Conservation (phyloP, 1,140 invertebrate species). For the Orchestia grillus region DNA sequence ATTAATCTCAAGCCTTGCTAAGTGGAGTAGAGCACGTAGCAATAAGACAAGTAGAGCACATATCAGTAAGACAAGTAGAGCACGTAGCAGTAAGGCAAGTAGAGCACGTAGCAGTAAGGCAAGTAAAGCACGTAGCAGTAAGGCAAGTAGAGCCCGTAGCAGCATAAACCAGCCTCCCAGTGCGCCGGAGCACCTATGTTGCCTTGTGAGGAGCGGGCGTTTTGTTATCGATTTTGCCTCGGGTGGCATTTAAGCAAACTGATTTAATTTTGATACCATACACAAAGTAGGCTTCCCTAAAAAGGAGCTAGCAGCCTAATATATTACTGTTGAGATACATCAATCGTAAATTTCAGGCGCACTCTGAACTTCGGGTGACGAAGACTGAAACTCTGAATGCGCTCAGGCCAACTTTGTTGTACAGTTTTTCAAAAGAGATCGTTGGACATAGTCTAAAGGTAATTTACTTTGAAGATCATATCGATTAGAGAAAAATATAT, state of each 20-base stretch:
- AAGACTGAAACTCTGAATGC: not conserved
- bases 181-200: no score
- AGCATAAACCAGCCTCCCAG: not conserved
- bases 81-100: no score
- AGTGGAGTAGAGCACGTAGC: no score
- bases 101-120: no score
- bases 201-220: not conserved
- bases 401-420: not conserved
- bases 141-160: not conserved
- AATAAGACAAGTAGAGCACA: no score
- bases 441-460: not conserved
- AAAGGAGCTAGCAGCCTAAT: not conserved
- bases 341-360: not conserved
- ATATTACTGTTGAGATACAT: not conserved
- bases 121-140: not conserved
- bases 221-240: constrained; percentile 33
- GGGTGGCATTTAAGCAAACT: constrained; percentile 44
- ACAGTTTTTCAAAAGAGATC: not conserved
- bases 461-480: not conserved
- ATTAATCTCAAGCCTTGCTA: no score
- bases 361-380: not conserved
- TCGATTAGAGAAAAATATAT: no score
- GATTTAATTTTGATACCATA: constrained; percentile 46
- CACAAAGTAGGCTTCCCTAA: constrained; percentile 3
- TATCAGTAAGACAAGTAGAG: no score